Base-by-base conservation (phyloP, 1,140 invertebrate species). In the Drosophila orosa region DNA sequence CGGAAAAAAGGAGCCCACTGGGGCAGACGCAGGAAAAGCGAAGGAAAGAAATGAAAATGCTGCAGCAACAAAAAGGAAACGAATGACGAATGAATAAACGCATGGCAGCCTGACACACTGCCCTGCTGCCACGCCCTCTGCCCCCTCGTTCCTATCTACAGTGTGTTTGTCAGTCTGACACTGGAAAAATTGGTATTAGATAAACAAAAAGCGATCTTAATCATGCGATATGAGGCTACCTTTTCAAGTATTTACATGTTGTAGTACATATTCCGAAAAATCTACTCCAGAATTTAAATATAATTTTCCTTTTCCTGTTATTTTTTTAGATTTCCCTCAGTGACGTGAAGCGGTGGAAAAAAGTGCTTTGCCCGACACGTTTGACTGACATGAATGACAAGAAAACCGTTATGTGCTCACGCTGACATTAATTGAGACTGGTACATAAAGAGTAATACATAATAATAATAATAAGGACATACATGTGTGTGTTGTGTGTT, bases 391-490 rank as follows among this genome's bases (percentile, higher is more conserved):
- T 84, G 85, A 89, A 84, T 89, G 84, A 89, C 84, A 80, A 74
- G 80, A 80, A 84, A 89, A 83, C 78, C 84, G 84, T 89, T 89
- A 74, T 59, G 62, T 68, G 68, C 65, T 54, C 69, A 52, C 66
- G 57, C 85, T 89, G 84, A 90, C 84, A 90, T 90, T 89, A 89
- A 89, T 89, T 89, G 85, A 80, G 79, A 67, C 74, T 89, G 84
- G 83, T 87, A 89, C 84, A 84, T 80, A 80, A 80, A 68, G 65
- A 74, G 74, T 86, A 86, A 71, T 74, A 78, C 82, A 79, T 89
- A 85, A 80, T 73, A 85, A 85, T 82, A 83, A 48, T 29, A 48
- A 48, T 47, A 84, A 76, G 61, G 22, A 17, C 57, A 48, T 39
- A 45, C 59, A n/a, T n/a, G 47, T 44, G 58, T 29, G 37, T 54